A percentile compares a stretch with the other conserved stretches of the same genome.
Conservation (phyloP, 1,140 invertebrate species). For the Hycleus cichorii region DNA sequence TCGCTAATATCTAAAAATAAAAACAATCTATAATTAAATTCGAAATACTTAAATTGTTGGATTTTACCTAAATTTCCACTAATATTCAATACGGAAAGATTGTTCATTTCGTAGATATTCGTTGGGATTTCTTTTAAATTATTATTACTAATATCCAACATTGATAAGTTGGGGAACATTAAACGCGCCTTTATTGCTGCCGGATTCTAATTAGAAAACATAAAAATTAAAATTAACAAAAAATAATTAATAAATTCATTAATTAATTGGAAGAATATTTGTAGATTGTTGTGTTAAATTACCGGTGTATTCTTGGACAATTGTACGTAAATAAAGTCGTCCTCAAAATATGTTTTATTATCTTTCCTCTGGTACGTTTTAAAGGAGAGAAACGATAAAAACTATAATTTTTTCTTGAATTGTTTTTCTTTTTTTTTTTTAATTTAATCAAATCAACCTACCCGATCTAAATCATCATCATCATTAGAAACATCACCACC, state of each 20-base stretch:
- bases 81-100: conserved; percentile 90
- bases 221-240: conserved; percentile 6
- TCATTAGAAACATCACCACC: conserved; percentile 43
- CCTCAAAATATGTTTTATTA: conserved; percentile 11
- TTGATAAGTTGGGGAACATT: conserved; percentile 89
- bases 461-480: conserved; percentile 54
- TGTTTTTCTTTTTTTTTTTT: too few relatives aligned
- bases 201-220: neutral
- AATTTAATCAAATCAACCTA: conserved; percentile 24
- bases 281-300: too few relatives aligned
- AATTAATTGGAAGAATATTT: neutral
- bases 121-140: conserved; percentile 69
- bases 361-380: conserved; percentile 3
- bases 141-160: conserved; percentile 92
- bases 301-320: neutral
- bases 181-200: conserved; percentile 55
- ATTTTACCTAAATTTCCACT: conserved; percentile 70
- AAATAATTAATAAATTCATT: conserved; percentile 4
- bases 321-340: conserved; percentile 11
- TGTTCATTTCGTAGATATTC: conserved; percentile 76
- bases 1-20: conserved; percentile 62
- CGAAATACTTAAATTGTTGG: neutral
- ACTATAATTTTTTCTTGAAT: neutral
- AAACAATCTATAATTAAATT: neutral
- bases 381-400: neutral